These are phyloP conservation scores for Pachycephus smyrnensis DNA, from an alignment of 2,888 invertebrate species.

Conservation along the genomic window DNA sequence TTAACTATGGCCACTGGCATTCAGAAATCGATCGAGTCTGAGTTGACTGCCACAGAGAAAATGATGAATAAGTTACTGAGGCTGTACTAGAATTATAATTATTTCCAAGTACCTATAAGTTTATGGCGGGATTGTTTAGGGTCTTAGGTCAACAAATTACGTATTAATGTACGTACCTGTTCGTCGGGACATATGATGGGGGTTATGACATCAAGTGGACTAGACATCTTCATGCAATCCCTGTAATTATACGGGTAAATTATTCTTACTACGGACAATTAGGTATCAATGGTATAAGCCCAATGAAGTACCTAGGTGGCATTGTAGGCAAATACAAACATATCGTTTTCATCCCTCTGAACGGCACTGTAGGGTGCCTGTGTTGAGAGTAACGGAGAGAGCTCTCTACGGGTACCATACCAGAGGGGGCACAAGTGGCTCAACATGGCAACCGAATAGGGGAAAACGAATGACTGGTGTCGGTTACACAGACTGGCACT, in stretches of 20 bases:
- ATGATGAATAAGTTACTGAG: neutral
- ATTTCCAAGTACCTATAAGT: neutral
- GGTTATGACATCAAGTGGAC: neutral
- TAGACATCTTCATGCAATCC: neutral
- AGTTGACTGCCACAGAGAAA: neutral
- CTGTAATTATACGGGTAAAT: neutral
- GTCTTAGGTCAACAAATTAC: neutral
- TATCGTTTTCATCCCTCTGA: conserved; percentile 44
- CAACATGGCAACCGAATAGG: conserved; percentile 54
- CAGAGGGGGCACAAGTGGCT: conserved; percentile 48
- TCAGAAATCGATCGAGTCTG: neutral
- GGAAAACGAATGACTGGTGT: conserved; percentile 62
- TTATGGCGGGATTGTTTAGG: neutral
- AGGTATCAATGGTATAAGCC: neutral
- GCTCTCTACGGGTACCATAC: conserved; percentile 21
- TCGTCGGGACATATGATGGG: neutral
- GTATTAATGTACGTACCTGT: neutral
- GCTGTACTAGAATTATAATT: neutral
- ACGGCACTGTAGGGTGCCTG: conserved; percentile 26
- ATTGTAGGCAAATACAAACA: conserved; percentile 46
- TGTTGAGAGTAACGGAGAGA: conserved; percentile 24
- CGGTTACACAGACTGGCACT: conserved; percentile 62
- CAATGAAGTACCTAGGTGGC: conserved; percentile 1
- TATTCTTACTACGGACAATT: neutral
- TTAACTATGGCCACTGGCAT: neutral